Base-by-base conservation (phyloP, 2,113 vertebrate species). In the Paralichthys olivaceus region DNA sequence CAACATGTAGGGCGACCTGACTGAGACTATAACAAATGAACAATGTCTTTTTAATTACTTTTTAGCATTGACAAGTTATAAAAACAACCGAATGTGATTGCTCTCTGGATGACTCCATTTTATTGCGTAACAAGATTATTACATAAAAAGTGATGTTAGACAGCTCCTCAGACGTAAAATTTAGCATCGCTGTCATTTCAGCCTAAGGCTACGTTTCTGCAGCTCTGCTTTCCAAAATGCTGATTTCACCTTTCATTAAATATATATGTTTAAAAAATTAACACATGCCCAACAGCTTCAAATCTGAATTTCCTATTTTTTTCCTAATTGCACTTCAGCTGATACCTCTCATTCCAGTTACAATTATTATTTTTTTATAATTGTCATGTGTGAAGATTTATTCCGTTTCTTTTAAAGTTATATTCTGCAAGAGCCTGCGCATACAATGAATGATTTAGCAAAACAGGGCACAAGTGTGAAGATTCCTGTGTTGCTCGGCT, bases 221-320 rank as follows among this genome's bases (percentile, higher is more conserved):
- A 26, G 20, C 14, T 3, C 11, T 51, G 37, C 17, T 47, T 77
- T 54, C 57, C 28, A 58, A 72, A 80, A 71, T 70, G 63, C 74
- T 69, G 32, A 62, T 69, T 81, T 81, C 26, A 79, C 19, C 57
- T 70, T 72, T 56, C 40, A 76, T 28, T 29, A 25, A 13, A 26
- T 49, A 5, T 49, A 13, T 4, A 34, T 4, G 1, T 5, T 4
- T 9, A 15, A 62, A 40, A 71, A 47, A 34, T 2, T 1, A 68
- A 25, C 5, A 55, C 17, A 49, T 59, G 79, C 65, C 29, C 61
- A 34, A 23, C 25, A 34, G 23, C 40, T 11, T 60, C 7, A 65
- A 37, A 81, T 47, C 54, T 17, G 4, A 71, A 45, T 28, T 28
- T 1, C 13, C 9, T 19, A 3, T 9, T 34, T 2, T 2, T 34